Base-by-base conservation (phyloP, 1,140 invertebrate species). In the Elysia chlorotica region DNA sequence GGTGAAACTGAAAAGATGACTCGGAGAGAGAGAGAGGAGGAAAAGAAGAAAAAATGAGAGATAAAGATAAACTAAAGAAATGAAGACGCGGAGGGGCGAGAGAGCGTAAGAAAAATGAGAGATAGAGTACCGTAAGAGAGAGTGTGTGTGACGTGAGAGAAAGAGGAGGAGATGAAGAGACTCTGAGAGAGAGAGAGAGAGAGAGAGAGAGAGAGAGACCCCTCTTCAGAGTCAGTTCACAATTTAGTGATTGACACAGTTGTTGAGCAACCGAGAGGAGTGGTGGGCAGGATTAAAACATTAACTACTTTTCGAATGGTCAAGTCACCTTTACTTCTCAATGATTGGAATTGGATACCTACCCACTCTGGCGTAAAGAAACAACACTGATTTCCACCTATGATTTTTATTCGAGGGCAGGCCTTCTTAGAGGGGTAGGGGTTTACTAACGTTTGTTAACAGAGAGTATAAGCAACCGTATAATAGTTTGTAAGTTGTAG, bases 1-100 rank as follows among this genome's bases (percentile, higher is more conserved):
- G 56, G 41, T 63, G 36, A 68, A 36, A 68, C 63, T 68, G 41
- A 68, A 71, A 74, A 14, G 38, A 30, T 41, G 48, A 73, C 36
- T 37, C 23, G 54, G 61, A 59, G 17, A 53, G 53, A 67, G 5
- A 25, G 28, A 56, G 0, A 66, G 36, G 37, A 35, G 56, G 33
- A 62, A 35, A 38, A 54, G 41, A 31, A 33, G 65, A 65, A 5
- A 36, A 53, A 59, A 30, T 35, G 37, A 48, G 48, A 61, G 54
- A 6, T 19, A 25, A 10, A 6, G 10, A 10, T 14, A 74, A 28
- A 36, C 25, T 30, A 21, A 41, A 56, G 54, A 37, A 36, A 25
- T 4, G 28, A 65, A 36, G 36, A 33, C 21, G 36, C 36, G 30
- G 66, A 23, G 19, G 38, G 1, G 53, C 5, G 4, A 62, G 28